These are phyloP conservation scores for Gymnoscelis rufifasciata DNA, from an alignment of 2,888 invertebrate species.

Conservation along the genomic window DNA sequence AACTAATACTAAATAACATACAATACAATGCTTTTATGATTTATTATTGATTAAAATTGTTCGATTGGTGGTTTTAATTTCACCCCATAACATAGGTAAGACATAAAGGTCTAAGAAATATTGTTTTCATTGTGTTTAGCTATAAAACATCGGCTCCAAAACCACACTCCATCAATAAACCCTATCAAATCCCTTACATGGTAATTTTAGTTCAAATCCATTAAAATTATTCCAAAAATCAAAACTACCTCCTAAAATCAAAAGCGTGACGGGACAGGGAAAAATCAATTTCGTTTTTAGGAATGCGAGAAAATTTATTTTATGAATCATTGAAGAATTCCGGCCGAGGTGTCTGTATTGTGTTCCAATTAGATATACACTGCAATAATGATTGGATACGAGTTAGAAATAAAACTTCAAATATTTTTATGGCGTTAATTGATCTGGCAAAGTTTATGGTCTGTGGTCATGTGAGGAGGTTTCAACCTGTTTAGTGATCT, in stretches of 20 bases:
- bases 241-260: neutral
- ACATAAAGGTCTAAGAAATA: too few relatives aligned
- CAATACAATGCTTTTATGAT: too few relatives aligned
- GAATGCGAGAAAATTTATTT: slow-evolving; percentile 3
- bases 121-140: too few relatives aligned
- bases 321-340: slow-evolving; percentile 9
- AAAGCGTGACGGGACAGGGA: neutral
- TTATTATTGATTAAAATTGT: too few relatives aligned
- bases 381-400: slow-evolving; percentile 33
- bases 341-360: slow-evolving; percentile 22
- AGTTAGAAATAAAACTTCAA: slow-evolving; percentile 25
- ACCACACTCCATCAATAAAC: neutral
- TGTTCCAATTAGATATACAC: slow-evolving; percentile 33
- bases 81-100: too few relatives aligned
- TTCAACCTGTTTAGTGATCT: too few relatives aligned
- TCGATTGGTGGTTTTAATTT: too few relatives aligned
- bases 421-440: slow-evolving; percentile 27
- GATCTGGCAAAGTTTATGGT: slow-evolving; percentile 4
- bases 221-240: neutral
- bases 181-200: too few relatives aligned
- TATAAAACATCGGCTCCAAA: neutral
- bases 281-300: neutral
- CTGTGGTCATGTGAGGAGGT: slow-evolving; percentile 3
- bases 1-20: too few relatives aligned
- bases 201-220: too few relatives aligned